Evolutionary conservation across 2,797 vertebrate genomes (phyloP).

Genomic region (Gadopsis bispinosus): DNA sequence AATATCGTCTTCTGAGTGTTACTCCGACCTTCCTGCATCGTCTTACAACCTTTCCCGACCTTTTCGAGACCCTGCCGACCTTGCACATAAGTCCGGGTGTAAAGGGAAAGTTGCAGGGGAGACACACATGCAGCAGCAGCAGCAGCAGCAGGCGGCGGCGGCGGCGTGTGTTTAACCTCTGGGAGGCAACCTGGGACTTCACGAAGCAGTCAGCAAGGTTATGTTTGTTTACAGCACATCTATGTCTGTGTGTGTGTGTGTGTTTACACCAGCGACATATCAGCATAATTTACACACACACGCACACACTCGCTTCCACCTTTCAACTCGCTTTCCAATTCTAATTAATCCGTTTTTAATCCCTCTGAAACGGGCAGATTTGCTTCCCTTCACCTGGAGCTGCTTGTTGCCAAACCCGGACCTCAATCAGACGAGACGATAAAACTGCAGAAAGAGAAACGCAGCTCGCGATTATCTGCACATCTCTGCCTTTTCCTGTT

Average conservation of each 20-base stretch:
- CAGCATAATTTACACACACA: constrained; percentile 73
- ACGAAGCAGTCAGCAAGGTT: constrained; percentile 54
- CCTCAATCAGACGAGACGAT: constrained; percentile 47
- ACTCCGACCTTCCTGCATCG: constrained; percentile 28
- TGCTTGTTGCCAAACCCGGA: constrained; percentile 53
- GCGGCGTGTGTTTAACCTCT: constrained; percentile 45
- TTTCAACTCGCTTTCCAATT: constrained; percentile 68
- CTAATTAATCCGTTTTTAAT: constrained; percentile 84
- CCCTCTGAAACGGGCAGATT: constrained; percentile 72
- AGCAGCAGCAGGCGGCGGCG: no score
- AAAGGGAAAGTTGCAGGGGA: constrained; percentile 26
- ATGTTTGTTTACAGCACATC: constrained; percentile 60
- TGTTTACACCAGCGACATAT: constrained; percentile 73
- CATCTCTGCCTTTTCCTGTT: constrained; percentile 29
- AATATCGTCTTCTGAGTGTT: constrained; percentile 15
- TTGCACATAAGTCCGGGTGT: constrained; percentile 24
- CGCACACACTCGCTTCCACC: constrained; percentile 60
- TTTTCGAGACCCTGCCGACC: constrained; percentile 33
- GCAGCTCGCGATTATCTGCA: constrained; percentile 42
- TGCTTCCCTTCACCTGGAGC: constrained; percentile 69
- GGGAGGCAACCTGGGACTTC: constrained; percentile 46
- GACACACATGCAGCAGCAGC: constrained; percentile 5
- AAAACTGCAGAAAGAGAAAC: constrained; percentile 30
- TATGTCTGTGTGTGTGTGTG: constrained; percentile 18
- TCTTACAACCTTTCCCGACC: constrained; percentile 49